Conservation (phyloP, 2,113 vertebrate species). For the Ptyas mucosa region DNA sequence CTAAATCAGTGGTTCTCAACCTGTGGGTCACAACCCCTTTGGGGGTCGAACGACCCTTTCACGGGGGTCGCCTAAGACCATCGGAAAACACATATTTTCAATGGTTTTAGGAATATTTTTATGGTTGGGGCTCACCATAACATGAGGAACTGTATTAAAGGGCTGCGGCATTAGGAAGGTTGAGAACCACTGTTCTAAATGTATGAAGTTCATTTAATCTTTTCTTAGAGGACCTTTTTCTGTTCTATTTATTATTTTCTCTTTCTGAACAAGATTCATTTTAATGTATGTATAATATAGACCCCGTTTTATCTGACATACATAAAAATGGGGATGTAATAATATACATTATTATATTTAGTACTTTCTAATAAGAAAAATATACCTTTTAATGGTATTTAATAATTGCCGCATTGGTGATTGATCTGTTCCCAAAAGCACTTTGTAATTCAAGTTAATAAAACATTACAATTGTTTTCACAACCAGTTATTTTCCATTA, state of each 20-base stretch:
- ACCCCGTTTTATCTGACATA: background rate
- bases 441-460: background rate
- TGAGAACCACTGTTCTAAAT: too few species aligned
- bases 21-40: too few species aligned
- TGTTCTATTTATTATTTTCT: background rate
- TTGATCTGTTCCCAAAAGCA: background rate
- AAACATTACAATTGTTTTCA: background rate
- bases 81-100: too few species aligned
- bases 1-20: too few species aligned
- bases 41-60: too few species aligned
- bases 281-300: background rate
- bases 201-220: background rate
- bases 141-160: too few species aligned
- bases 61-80: too few species aligned
- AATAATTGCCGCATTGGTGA: background rate
- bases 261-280: background rate
- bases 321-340: background rate
- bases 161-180: too few species aligned
- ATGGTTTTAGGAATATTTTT: too few species aligned
- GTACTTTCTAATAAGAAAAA: background rate
- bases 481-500: background rate
- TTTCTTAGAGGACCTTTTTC: background rate
- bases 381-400: background rate
- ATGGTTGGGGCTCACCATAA: too few species aligned
- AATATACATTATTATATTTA: background rate